A percentile compares a stretch with the other conserved stretches of the same genome.
Evolutionary conservation across 2,797 vertebrate genomes (phyloP).

Genomic region (Pangasius larnaudii): DNA sequence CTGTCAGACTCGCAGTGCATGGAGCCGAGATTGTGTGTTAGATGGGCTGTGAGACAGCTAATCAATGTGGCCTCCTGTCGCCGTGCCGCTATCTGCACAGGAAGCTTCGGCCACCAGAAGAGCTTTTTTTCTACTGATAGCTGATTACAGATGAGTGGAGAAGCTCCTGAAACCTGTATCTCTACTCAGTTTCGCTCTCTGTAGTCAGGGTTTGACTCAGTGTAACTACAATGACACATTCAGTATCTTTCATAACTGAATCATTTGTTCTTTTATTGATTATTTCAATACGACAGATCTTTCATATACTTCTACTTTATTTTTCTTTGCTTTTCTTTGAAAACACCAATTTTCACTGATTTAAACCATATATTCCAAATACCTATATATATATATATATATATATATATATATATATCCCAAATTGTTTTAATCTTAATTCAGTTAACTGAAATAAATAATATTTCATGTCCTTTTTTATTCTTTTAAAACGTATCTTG

Average conservation of each 20-base stretch:
- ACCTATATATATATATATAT: too few relatives aligned
- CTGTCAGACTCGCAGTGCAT: not conserved
- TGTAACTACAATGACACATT: not conserved
- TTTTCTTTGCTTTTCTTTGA: not conserved
- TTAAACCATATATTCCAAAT: not conserved
- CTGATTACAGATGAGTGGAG: conserved; percentile 35
- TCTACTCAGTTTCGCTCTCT: not conserved
- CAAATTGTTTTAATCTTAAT: not conserved
- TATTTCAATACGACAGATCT: not conserved
- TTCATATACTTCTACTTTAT: not conserved
- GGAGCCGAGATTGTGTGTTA: conserved; percentile 57
- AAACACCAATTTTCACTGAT: not conserved
- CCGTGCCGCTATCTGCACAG: conserved; percentile 50
- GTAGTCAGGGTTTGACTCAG: not conserved
- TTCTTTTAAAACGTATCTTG: not conserved
- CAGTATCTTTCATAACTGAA: not conserved
- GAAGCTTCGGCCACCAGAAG: conserved; percentile 45
- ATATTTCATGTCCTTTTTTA: not conserved
- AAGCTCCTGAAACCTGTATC: not conserved
- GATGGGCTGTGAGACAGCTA: conserved; percentile 57
- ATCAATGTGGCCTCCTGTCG: conserved; percentile 63
- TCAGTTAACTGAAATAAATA: not conserved
- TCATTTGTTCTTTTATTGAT: not conserved
- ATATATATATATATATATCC: too few relatives aligned
- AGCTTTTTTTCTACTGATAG: conserved; percentile 25